Conservation (phyloP, 2,797 vertebrate genomes). For the Champsocephalus gunnari region DNA sequence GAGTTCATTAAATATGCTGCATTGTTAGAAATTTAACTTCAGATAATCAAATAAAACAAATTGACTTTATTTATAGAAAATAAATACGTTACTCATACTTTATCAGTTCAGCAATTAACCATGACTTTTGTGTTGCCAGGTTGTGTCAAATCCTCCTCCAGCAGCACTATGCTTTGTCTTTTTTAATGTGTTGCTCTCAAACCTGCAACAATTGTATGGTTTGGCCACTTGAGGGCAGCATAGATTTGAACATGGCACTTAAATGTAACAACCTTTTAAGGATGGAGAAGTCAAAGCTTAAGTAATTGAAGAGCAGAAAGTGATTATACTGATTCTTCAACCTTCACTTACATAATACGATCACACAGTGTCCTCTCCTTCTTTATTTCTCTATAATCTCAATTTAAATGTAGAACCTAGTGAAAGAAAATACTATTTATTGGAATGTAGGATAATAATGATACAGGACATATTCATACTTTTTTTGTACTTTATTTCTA, state of each 20-base stretch:
- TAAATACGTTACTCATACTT: background rate
- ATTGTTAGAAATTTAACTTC: too few species aligned
- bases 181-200: background rate
- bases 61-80: background rate
- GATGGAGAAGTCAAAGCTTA: too few species aligned
- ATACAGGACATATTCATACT: background rate
- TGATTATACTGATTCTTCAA: background rate
- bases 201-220: background rate
- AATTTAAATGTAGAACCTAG: background rate
- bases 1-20: background rate
- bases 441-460: background rate
- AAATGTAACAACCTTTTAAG: background rate
- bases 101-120: background rate
- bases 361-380: slow-evolving; percentile 69
- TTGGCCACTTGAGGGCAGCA: background rate
- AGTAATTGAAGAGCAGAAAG: too few species aligned
- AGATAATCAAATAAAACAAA: too few species aligned
- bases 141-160: background rate
- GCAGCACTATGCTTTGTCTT: background rate
- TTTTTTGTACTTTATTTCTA: background rate
- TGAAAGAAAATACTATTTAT: background rate
- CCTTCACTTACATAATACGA: slow-evolving; percentile 39
- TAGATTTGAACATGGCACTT: background rate
- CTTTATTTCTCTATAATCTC: background rate
- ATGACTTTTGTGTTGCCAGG: background rate